Evolutionary conservation across 2,113 vertebrate genomes (phyloP).

Genomic region (Bubalus kerabau): DNA sequence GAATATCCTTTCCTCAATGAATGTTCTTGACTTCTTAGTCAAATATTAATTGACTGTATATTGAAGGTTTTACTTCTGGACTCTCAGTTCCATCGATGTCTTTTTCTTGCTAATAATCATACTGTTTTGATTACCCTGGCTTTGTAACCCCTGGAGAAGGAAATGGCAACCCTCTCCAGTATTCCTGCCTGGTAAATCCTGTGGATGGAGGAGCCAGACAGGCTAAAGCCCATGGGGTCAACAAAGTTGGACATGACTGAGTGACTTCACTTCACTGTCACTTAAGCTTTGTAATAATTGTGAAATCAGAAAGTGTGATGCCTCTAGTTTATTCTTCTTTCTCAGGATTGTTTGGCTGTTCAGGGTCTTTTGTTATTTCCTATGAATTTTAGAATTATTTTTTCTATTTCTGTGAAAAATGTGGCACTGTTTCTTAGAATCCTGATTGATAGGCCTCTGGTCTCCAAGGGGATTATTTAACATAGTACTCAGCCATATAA

Average conservation of each 20-base stretch:
- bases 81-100: not conserved
- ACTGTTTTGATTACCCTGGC: not conserved
- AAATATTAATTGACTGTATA: not conserved
- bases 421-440: not conserved
- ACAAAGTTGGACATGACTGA: not conserved
- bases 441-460: not conserved
- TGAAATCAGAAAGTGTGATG: not conserved
- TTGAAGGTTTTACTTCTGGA: not conserved
- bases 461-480: not conserved
- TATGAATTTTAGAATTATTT: not conserved
- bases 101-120: not conserved
- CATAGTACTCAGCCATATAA: not conserved
- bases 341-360: not conserved
- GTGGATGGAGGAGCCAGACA: not conserved
- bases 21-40: not conserved
- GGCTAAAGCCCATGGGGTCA: not conserved
- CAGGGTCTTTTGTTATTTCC: not conserved
- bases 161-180: not conserved
- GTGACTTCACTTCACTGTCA: not conserved
- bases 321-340: not conserved
- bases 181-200: not conserved
- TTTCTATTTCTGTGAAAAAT: not conserved
- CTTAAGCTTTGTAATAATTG: not conserved
- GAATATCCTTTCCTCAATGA: not conserved
- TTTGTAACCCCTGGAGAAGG: not conserved